phyloP scores from a whole-genome alignment of 2,888 invertebrate species.

The Athrips mouffetella region DNA sequence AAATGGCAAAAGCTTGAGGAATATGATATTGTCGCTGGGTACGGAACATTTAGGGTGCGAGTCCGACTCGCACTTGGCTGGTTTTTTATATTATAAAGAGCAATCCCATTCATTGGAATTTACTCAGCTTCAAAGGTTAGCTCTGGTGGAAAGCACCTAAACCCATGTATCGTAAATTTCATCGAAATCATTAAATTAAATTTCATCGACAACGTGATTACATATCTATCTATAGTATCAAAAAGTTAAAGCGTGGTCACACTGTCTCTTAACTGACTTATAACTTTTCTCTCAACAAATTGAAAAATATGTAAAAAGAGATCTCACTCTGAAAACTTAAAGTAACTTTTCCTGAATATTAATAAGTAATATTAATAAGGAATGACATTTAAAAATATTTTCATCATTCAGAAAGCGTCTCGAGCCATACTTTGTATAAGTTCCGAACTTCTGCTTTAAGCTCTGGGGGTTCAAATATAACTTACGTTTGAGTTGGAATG shows the following conservation, averaged over 20 bases:
- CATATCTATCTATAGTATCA: neutral
- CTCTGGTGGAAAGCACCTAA: too few species aligned
- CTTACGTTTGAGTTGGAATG: neutral
- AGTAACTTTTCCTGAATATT: constrained; percentile 10
- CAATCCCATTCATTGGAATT: too few species aligned
- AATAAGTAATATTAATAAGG: constrained; percentile 10
- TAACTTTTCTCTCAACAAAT: constrained; percentile 1
- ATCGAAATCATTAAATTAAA: too few species aligned
- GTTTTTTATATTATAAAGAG: too few species aligned
- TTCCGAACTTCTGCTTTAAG: neutral
- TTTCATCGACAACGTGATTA: too few species aligned
- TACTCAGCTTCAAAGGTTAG: too few species aligned
- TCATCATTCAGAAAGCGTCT: neutral
- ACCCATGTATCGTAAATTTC: too few species aligned
- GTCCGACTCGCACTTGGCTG: too few species aligned
- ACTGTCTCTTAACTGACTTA: neutral
- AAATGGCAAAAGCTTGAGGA: too few species aligned
- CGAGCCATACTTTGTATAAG: neutral
- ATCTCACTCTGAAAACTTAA: neutral
- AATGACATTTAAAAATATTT: constrained; percentile 2
- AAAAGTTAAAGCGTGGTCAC: neutral
- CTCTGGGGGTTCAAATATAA: neutral
- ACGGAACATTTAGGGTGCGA: too few species aligned
- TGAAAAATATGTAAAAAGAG: neutral
- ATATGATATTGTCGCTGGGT: too few species aligned